Evolutionary conservation across 2,797 vertebrate genomes (phyloP).

Genomic region (Gymnoscopelus braueri): DNA sequence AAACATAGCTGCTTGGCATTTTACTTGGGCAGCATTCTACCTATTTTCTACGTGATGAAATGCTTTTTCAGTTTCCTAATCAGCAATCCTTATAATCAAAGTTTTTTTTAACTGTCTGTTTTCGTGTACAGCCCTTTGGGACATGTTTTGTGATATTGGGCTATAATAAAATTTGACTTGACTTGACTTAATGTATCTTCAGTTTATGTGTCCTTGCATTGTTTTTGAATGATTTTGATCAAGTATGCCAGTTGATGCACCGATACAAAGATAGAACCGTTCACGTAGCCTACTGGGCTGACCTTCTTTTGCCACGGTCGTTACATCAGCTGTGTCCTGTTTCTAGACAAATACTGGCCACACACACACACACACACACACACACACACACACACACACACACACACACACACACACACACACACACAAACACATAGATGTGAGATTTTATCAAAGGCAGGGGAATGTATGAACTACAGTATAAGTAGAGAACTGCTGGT

Average conservation of each 20-base stretch:
- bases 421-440: slow-evolving; percentile 47
- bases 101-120: too few relatives aligned
- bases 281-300: slow-evolving; percentile 10
- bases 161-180: too few relatives aligned
- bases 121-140: too few relatives aligned
- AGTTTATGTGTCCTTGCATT: neutral
- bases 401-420: slow-evolving; percentile 1
- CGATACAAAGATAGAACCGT: neutral
- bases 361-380: neutral
- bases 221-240: slow-evolving; percentile 34
- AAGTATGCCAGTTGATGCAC: slow-evolving; percentile 10
- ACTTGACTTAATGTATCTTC: neutral
- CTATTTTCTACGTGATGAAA: too few relatives aligned
- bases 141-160: too few relatives aligned
- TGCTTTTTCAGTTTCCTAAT: too few relatives aligned
- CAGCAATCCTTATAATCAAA: too few relatives aligned
- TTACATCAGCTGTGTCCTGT: slow-evolving; percentile 35
- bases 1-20: too few relatives aligned
- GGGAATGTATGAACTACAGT: slow-evolving; percentile 69
- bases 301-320: slow-evolving; percentile 33
- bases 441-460: slow-evolving; percentile 68
- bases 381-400: slow-evolving; percentile 1
- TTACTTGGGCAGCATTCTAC: too few relatives aligned
- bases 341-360: slow-evolving; percentile 31
- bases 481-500: slow-evolving; percentile 55